Conservation (phyloP, 2,797 vertebrate species). For the Lacerta agilis region DNA sequence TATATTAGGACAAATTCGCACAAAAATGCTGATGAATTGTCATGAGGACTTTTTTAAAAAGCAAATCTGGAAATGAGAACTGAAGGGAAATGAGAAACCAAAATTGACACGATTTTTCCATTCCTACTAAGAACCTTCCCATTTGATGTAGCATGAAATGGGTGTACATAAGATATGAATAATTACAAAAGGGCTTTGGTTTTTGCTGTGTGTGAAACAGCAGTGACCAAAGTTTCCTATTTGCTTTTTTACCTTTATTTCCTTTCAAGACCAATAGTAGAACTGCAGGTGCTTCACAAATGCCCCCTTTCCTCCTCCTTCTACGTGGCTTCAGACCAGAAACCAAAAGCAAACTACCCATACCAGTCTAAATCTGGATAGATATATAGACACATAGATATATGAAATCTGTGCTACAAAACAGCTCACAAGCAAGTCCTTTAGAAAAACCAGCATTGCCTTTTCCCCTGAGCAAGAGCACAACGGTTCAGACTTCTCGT, state of each 20-base stretch:
- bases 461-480: conserved; percentile 36
- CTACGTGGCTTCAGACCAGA: not conserved
- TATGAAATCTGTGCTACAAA: conserved; percentile 18
- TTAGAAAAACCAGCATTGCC: conserved; percentile 39
- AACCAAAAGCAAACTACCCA: not conserved
- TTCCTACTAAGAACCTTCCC: not conserved
- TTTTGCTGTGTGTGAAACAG: not conserved
- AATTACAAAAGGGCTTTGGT: not conserved
- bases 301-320: not conserved
- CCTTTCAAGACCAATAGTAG: not conserved
- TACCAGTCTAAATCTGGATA: not conserved
- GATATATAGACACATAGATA: not conserved
- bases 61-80: too few relatives aligned
- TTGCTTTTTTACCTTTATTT: not conserved
- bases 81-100: too few relatives aligned
- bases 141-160: not conserved
- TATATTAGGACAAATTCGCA: too few relatives aligned
- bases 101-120: too few relatives aligned
- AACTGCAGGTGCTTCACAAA: not conserved
- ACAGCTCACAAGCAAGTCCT: conserved; percentile 16
- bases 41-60: too few relatives aligned
- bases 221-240: not conserved
- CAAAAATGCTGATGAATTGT: too few relatives aligned
- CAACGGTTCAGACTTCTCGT: conserved; percentile 32
- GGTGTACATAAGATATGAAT: not conserved